Base-by-base conservation (phyloP, 2,888 invertebrate species). In the Phyllotreta cruciferae region DNA sequence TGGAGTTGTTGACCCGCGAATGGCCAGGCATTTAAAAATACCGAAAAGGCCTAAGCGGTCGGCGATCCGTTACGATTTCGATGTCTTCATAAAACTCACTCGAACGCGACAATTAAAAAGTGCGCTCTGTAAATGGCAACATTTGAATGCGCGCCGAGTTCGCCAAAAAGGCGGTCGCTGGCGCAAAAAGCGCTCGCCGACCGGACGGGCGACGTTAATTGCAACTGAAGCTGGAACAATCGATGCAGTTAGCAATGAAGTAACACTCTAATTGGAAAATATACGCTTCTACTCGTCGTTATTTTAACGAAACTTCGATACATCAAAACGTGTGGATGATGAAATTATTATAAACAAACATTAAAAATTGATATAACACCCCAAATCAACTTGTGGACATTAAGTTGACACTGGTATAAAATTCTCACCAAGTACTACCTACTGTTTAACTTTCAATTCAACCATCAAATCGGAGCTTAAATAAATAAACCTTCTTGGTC, bases 41-140 rank as follows among this genome's bases (percentile, higher is more conserved):
- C 64, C 60, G 47, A 64, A 60, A 64, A 52, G 55, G 50, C 55
- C 50, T 44, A 56, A 56, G 44, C 45, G 53, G 54, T 60, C 60
- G 53, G 13, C 45, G 56, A 56, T 60, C 64, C 63, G 72, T 72
- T 74, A 72, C 70, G 74, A 72, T 75, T 75, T 75, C 76, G 75
- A 78, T 77, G 78, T 78, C 78, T 78, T 74, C 72, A 78, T 78
- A 78, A 74, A 75, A 74, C 71, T 66, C 67, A 69, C 68, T 70
- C 62, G 56, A 68, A 49, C 47, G 14, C 13, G 56, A 69, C 73
- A 71, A 73, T 74, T 73, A 74, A 73, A 73, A 72, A 68, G 63
- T 56, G 57, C 70, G 49, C 70, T 72, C 24, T 24, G 1, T 24
- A 77, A 77, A 77, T 76, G 76, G 75, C 73, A 72, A 76, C 75